Base-by-base conservation (phyloP, 2,888 invertebrate genomes). In the Laspeyria flexula region DNA sequence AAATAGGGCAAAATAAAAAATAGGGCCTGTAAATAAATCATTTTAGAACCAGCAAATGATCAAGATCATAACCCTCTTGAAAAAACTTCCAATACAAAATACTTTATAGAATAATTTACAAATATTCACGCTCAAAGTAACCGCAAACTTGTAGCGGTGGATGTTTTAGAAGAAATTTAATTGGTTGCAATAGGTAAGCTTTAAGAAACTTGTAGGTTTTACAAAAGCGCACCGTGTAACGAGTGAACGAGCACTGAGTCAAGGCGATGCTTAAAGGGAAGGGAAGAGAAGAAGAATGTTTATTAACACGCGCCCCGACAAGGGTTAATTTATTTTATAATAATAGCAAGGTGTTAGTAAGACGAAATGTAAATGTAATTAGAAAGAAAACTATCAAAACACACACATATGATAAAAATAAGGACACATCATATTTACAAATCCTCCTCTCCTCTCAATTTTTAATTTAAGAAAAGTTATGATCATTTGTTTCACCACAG, bases 101-200 rank as follows among this genome's bases (percentile, higher is more conserved):
- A 10, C 16, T 41, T 7, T 11, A 1, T n/a, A 21, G 12, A 43
- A 43, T 31, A 38, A 43, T 12, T 27, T 33, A 30, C n/a, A 52
- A 54, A 60, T 54, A 52, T 57, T 56, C 55, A 43, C 21, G 31
- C 41, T 65, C 34, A 50, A 55, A 52, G 31, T 15, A 49, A 43
- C 42, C 41, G 16, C 64, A 59, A 55, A 66, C 48, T 51, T 48
- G 33, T 46, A 42, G 38, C 27, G 0, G 16, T 11, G 34, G 50
- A 41, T 52, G 23, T 54, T 57, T 55, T 12, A 52, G 51, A 63
- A 60, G 27, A 65, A 55, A 59, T 65, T 65, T 44, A 55, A 56
- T 68, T 59, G 43, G 40, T 52, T 55, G 55, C 49, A 54, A 60
- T 57, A 60, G 41, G 41, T 68, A 37, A 55, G 43, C 40, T 31